A percentile compares a stretch with the other conserved stretches of the same genome.
phyloP scores from a whole-genome alignment of 2,888 invertebrate genomes.

The Neoscelio sp. region DNA sequence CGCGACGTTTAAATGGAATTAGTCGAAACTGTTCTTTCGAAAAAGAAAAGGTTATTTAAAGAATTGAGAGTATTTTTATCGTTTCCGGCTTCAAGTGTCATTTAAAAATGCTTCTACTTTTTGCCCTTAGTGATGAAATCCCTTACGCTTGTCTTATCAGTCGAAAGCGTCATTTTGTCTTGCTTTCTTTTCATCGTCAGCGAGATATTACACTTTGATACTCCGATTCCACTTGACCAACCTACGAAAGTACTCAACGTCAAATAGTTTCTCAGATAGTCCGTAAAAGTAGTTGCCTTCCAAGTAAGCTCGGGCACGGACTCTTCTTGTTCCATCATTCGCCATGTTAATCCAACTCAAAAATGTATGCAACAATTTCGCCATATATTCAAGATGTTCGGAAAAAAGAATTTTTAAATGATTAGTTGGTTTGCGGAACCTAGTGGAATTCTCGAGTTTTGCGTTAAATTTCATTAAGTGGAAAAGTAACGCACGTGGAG shows the following conservation, averaged over 20 bases:
- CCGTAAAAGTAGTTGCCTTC: conserved; percentile 16
- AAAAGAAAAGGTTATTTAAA: neutral
- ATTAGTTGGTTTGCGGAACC: conserved; percentile 31
- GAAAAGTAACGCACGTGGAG: too few relatives aligned
- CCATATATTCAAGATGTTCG: conserved; percentile 11
- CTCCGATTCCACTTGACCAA: conserved; percentile 58
- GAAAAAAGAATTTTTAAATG: conserved; percentile 45
- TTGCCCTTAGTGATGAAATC: conserved; percentile 27
- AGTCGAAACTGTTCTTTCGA: conserved; percentile 4
- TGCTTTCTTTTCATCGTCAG: conserved; percentile 43
- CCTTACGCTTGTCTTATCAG: conserved; percentile 56
- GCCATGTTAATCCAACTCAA: conserved; percentile 31
- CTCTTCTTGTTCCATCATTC: conserved; percentile 23
- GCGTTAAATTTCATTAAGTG: conserved; percentile 36
- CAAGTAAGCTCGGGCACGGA: conserved; percentile 17
- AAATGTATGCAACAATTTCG: conserved; percentile 47
- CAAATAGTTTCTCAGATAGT: conserved; percentile 47
- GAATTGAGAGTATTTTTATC: conserved; percentile 14
- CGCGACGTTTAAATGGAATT: conserved; percentile 23
- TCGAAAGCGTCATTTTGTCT: conserved; percentile 49
- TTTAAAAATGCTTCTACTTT: conserved; percentile 23
- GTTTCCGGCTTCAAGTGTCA: conserved; percentile 14
- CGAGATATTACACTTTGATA: conserved; percentile 38
- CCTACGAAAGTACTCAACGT: conserved; percentile 57
- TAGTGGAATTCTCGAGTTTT: conserved; percentile 25